Evolutionary conservation across 2,797 vertebrate species (phyloP).

Genomic region (Sandelia bainsii): DNA sequence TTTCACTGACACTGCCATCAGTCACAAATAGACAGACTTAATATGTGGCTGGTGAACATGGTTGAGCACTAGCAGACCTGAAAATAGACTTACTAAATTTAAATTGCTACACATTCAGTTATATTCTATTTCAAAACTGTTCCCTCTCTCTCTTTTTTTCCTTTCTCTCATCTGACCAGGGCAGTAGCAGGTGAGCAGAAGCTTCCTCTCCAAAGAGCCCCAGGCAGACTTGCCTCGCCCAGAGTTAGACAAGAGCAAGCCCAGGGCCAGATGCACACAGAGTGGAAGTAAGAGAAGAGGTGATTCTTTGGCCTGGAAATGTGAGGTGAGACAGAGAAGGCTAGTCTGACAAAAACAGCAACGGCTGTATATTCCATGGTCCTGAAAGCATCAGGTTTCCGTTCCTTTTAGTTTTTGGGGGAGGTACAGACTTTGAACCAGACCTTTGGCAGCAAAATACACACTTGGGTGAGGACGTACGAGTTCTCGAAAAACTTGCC

Average conservation of each 20-base stretch:
- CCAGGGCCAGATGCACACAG: slow-evolving; percentile 50
- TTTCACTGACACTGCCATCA: too few relatives aligned
- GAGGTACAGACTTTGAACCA: slow-evolving; percentile 4
- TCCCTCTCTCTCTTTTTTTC: background rate
- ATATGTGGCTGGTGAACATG: slow-evolving; percentile 6
- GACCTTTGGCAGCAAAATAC: background rate
- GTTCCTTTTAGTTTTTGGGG: background rate
- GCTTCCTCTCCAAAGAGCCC: slow-evolving; percentile 57
- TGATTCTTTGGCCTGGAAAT: slow-evolving; percentile 16
- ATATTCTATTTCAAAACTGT: slow-evolving; percentile 29
- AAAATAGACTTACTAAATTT: background rate
- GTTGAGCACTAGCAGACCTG: background rate
- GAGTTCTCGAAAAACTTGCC: background rate
- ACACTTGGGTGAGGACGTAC: background rate
- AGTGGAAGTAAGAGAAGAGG: slow-evolving; percentile 19
- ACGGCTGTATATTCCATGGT: background rate
- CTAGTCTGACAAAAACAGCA: slow-evolving; percentile 10
- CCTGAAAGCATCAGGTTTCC: background rate
- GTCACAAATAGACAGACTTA: background rate
- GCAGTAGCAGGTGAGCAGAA: slow-evolving; percentile 46
- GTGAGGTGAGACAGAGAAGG: slow-evolving; percentile 31
- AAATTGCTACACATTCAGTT: background rate
- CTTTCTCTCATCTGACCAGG: slow-evolving; percentile 14
- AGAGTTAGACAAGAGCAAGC: slow-evolving; percentile 53
- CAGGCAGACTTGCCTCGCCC: slow-evolving; percentile 50